phyloP scores from a whole-genome alignment of 2,113 vertebrate genomes.

The Nycticorax nycticorax region DNA sequence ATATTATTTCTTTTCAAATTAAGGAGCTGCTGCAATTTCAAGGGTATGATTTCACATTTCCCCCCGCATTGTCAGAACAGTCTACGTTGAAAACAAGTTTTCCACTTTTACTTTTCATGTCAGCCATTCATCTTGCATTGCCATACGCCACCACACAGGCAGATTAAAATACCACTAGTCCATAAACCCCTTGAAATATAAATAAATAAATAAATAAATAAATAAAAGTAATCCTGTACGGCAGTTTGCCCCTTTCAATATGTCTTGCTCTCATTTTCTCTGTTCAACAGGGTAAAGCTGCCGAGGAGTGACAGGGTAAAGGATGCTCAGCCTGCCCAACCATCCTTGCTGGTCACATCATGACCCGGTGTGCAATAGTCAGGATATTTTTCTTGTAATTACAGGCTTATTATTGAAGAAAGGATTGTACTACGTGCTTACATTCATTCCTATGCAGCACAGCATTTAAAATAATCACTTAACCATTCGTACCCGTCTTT shows the following conservation, averaged over 20 bases:
- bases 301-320: not conserved
- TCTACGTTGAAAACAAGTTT: not conserved
- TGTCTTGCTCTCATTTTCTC: not conserved
- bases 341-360: not conserved
- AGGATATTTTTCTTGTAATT: not conserved
- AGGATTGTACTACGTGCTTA: accelerated
- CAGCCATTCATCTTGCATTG: not conserved
- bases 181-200: not conserved
- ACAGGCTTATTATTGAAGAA: not conserved
- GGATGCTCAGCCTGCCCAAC: not conserved
- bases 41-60: not conserved
- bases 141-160: not conserved
- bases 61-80: not conserved
- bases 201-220: not conserved
- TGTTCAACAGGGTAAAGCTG: not conserved
- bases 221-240: not conserved
- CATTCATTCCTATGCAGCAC: not conserved
- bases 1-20: not conserved
- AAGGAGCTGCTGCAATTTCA: not conserved
- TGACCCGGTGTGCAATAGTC: not conserved
- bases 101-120: not conserved
- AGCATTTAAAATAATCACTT: not conserved
- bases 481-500: not conserved
- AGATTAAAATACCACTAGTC: not conserved
- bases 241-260: not conserved